Evolutionary conservation across 2,797 vertebrate species (phyloP).

Genomic region (Tokudaia tokunoshimensis): DNA sequence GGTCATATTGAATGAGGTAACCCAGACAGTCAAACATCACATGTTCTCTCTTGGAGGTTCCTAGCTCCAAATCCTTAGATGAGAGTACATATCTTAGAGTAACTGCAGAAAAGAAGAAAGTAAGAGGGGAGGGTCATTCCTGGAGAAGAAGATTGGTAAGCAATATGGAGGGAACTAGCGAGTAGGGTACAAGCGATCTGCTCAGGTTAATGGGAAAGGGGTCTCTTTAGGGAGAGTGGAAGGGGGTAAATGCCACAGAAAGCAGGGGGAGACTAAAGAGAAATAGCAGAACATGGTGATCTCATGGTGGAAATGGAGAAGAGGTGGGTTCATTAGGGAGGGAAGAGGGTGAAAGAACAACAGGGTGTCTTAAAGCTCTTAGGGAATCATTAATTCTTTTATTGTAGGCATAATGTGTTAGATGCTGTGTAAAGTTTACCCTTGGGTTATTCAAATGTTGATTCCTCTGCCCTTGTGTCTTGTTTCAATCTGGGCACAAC

Average conservation of each 20-base stretch:
- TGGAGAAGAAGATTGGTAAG: background rate
- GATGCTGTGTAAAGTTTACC: background rate
- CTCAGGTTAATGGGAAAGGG: background rate
- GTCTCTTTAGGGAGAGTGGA: background rate
- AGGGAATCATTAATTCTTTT: background rate
- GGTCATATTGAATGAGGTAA: background rate
- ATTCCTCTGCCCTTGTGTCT: background rate
- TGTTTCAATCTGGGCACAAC: background rate
- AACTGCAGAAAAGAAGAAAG: background rate
- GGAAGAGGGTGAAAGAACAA: background rate
- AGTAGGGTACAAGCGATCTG: background rate
- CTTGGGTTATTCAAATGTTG: background rate
- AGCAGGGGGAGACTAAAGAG: background rate
- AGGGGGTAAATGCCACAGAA: background rate
- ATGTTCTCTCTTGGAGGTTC: background rate
- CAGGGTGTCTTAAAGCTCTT: background rate
- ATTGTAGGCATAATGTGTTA: background rate
- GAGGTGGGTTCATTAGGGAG: no score
- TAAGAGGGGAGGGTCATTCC: background rate
- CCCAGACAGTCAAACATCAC: background rate
- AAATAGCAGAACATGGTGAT: no score
- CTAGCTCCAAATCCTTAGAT: background rate
- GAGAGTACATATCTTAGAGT: background rate
- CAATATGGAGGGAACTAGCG: background rate
- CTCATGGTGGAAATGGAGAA: no score